Evolutionary conservation across 2,113 vertebrate genomes (phyloP).

Genomic region (Hippotragus niger): DNA sequence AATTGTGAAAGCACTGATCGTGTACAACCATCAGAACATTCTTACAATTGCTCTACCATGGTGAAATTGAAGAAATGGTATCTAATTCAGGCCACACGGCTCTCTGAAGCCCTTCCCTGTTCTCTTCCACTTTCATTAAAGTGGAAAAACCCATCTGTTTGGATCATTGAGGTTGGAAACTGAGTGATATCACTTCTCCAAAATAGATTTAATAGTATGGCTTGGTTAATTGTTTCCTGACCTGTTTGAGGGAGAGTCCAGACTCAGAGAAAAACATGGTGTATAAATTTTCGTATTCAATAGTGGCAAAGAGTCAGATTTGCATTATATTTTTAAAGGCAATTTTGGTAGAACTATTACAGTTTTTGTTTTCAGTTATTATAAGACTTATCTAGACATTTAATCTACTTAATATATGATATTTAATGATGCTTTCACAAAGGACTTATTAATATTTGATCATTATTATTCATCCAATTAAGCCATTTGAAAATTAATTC

Average conservation of each 20-base stretch:
- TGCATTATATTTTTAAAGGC: constrained; percentile 29
- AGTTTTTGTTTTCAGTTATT: not conserved
- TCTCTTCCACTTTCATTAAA: not conserved
- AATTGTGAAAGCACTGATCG: not conserved
- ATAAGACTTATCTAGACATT: not conserved
- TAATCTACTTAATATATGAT: not conserved
- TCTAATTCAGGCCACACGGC: not conserved
- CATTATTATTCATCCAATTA: not conserved
- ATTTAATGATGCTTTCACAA: constrained; percentile 15
- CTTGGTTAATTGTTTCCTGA: constrained; percentile 67
- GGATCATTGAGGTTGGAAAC: constrained; percentile 65
- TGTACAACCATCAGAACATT: not conserved
- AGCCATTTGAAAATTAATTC: not conserved
- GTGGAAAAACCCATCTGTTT: constrained; percentile 50
- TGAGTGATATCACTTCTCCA: constrained; percentile 69
- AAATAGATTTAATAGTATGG: constrained; percentile 77
- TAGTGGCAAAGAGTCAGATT: constrained; percentile 44
- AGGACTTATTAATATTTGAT: not conserved
- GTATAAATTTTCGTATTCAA: constrained; percentile 46
- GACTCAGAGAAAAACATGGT: constrained; percentile 53
- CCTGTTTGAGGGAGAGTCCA: constrained; percentile 49
- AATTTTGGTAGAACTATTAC: not conserved
- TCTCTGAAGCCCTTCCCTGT: not conserved
- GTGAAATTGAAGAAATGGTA: not conserved
- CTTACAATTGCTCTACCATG: not conserved